Percentiles rank a stretch among this genome's conserved stretches.
These are phyloP conservation scores for Hemaris fuciformis DNA, from an alignment of 2,888 invertebrate species.

Conservation along the genomic window DNA sequence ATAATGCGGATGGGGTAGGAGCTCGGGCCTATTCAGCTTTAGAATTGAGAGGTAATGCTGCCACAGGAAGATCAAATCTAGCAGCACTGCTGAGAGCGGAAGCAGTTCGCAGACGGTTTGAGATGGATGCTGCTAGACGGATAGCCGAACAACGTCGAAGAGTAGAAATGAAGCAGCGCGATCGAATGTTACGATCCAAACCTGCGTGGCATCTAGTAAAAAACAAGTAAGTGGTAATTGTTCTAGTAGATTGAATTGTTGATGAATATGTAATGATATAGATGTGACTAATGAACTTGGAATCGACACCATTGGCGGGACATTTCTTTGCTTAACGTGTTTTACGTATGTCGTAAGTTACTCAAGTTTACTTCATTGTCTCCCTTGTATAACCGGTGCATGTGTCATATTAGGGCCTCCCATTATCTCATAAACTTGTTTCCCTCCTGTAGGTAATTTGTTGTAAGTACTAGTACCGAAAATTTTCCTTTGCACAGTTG, in stretches of 20 bases:
- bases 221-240: constrained; percentile 69
- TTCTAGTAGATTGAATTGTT: not conserved
- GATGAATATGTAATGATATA: no score
- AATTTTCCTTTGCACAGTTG: no score
- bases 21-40: constrained; percentile 72
- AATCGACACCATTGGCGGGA: no score
- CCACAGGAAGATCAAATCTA: constrained; percentile 80
- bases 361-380: no score
- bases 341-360: no score
- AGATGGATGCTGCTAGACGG: constrained; percentile 81
- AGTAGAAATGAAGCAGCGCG: constrained; percentile 81
- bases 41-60: constrained; percentile 58
- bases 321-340: no score
- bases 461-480: no score
- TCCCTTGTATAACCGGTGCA: no score
- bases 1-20: constrained; percentile 46
- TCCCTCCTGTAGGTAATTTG: no score
- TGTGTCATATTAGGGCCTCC: no score
- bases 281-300: no score
- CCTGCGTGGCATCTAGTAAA: constrained; percentile 87
- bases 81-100: constrained; percentile 85
- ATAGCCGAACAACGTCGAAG: constrained; percentile 82
- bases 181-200: constrained; percentile 82
- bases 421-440: no score
- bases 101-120: constrained; percentile 82